Percentiles rank a stretch among this genome's conserved stretches.
These are phyloP conservation scores for Synanceia verrucosa DNA, from an alignment of 2,797 vertebrate species.

Conservation along the genomic window DNA sequence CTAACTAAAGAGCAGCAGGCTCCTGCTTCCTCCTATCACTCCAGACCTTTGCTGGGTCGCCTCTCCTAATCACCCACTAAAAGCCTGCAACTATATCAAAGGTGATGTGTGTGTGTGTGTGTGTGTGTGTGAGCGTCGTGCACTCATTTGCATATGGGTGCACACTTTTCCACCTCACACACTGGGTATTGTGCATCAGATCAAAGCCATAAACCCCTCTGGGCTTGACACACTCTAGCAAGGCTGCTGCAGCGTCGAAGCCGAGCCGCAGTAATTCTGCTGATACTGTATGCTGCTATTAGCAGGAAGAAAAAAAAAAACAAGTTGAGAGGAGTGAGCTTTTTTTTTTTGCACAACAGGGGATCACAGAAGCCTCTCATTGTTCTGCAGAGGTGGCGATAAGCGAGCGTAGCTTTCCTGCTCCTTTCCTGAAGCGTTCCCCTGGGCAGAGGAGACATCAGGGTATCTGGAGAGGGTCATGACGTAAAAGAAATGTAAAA, in stretches of 20 bases:
- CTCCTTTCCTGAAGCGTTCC: conserved; percentile 50
- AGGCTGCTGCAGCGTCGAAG: conserved; percentile 69
- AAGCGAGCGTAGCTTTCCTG: conserved; percentile 40
- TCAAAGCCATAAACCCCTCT: conserved; percentile 79
- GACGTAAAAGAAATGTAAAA: neutral
- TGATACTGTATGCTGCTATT: conserved; percentile 79
- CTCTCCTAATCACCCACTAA: conserved; percentile 80
- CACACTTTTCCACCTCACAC: conserved; percentile 41
- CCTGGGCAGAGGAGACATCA: conserved; percentile 23
- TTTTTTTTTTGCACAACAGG: conserved; percentile 54
- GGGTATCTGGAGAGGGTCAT: conserved; percentile 34
- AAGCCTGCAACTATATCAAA: conserved; percentile 80
- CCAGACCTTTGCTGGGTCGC: conserved; percentile 72
- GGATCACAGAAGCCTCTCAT: conserved; percentile 65
- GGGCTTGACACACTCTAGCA: conserved; percentile 77
- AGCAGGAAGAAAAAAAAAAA: conserved; percentile 61
- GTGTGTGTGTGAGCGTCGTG: conserved; percentile 4
- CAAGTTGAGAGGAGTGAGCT: conserved; percentile 49
- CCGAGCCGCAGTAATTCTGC: conserved; percentile 72
- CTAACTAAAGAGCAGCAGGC: conserved; percentile 78
- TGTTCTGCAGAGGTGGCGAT: conserved; percentile 66
- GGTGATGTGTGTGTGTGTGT: conserved; percentile 43
- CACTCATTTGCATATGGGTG: conserved; percentile 53
- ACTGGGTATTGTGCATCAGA: conserved; percentile 78
- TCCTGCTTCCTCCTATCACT: conserved; percentile 77